Base-by-base conservation (phyloP, 2,797 vertebrate species). In the Sciurus vulgaris region DNA sequence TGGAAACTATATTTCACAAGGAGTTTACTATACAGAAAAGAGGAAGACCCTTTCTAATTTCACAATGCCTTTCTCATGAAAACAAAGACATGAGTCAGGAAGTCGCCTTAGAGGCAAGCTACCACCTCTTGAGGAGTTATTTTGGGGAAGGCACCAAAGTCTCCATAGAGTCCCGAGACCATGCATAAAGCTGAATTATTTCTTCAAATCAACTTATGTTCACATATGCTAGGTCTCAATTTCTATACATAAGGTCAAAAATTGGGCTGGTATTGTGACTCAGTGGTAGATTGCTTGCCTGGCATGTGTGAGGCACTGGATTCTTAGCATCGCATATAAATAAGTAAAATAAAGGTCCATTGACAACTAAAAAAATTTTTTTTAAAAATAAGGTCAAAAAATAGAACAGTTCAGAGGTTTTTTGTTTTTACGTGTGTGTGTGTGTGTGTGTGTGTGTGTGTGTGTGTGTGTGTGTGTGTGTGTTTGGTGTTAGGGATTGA, bases 191-290 rank as follows among this genome's bases (percentile, higher is more conserved):
- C 2, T 74, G 5, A 74, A 67, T 77, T 82, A 35, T 67, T 91
- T 93, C 92, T 88, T 87, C 63, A 83, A 79, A 72, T 81, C 33
- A 87, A 89, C 17, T 65, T 86, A 90, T 12, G 47, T 9, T 94
- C 72, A 84, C 72, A 95, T 41, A 94, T 59, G 47, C 84, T 79
- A 87, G 47, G 77, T 85, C 65, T 84, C 51, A 44, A 59, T 65
- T 87, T 95, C 88, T 91, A 61, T 83, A 94, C 90, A 92, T 81
- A 76, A 56, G 49, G 51, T 69, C 17, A 91, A 95, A 49, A 47
- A 47, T 47, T 47, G 44, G 44, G 44, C 44, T 47, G 44, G 44
- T 47, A 7, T 47, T 47, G 44, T 47, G 44, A 9, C 44, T 47
- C 44, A 47, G 44, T 47, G 44, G 44, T 47, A 47, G 44, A 47